Base-by-base conservation (phyloP, 2,888 invertebrate genomes). In the Alloplasta piceator region DNA sequence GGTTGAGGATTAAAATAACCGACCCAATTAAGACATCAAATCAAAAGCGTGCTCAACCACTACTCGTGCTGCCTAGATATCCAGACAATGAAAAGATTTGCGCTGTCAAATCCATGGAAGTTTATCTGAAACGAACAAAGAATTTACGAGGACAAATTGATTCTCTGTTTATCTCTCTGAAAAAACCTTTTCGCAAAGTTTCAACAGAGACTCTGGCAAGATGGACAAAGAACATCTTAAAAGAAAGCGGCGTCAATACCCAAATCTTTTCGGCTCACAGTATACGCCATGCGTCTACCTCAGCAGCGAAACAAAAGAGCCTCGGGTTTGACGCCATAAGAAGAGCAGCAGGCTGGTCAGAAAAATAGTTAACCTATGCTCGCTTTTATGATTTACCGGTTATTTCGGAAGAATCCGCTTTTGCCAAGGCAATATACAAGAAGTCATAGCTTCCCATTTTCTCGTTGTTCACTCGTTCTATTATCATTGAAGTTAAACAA, bases 321-420 rank as follows among this genome's bases (percentile, higher is more conserved):
- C 72, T 88, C 10, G 79, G 58, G 52, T 50, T 86, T 46, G 85
- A 85, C 64, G 68, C 71, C 6, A 87, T 87, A 39, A 43, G 81
- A 56, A 74, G 68, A 50, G 80, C 86, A 61, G 85, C 85, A 43
- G 85, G 86, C 7, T 87, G 86, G 85, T 78, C 84, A 26, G 41
- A 50, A 38, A 82, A 75, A n/a, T 87, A 85, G 0, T 63, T 60
- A 58, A 55, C 70, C 38, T 86, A 86, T 70, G 85, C 85, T 5
- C 81, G 55, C 12, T 86, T 85, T 83, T 87, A 87, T 79, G 82
- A 87, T 36, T 46, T 36, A 10, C 70, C 70, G 58, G 41, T 70
- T 52, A 12, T 58, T 10, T 41, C 43, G 12, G 39, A 41, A 6
- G 38, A 58, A n/a, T 9, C 36, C 10, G 36, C 58, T 10, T 38